Conservation (phyloP, 2,888 invertebrate species). For the Diarsia dahlii region DNA sequence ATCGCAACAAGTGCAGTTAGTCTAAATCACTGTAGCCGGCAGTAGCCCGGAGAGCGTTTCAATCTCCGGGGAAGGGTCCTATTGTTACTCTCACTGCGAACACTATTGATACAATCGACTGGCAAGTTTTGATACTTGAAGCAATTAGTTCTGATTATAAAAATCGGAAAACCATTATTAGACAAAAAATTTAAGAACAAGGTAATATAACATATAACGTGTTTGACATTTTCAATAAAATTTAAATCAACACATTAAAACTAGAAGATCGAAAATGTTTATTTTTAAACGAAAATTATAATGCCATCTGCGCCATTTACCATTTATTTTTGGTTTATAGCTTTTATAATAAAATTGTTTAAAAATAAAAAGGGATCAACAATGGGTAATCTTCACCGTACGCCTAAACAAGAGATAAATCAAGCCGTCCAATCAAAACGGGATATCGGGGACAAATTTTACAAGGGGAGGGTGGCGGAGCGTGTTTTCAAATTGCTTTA, state of each 20-base stretch:
- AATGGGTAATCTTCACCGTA: constrained; percentile 71
- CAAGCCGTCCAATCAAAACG: constrained; percentile 89
- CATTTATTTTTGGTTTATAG: constrained; percentile 14
- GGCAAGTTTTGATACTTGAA: constrained; percentile 77
- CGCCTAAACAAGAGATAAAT: constrained; percentile 88
- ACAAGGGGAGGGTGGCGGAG: constrained; percentile 84
- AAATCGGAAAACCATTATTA: too few relatives aligned
- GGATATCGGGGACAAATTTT: constrained; percentile 89
- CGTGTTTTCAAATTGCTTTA: constrained; percentile 88
- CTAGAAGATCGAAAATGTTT: not conserved
- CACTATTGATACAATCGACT: constrained; percentile 62
- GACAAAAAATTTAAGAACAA: too few relatives aligned
- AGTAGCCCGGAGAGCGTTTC: constrained; percentile 81
- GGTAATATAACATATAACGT: not conserved
- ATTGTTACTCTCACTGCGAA: constrained; percentile 75
- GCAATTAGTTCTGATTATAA: not conserved
- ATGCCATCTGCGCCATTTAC: not conserved
- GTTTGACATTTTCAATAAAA: constrained; percentile 2
- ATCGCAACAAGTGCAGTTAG: constrained; percentile 87
- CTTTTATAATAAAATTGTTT: constrained; percentile 9
- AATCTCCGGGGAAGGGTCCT: constrained; percentile 82
- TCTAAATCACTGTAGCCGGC: constrained; percentile 85
- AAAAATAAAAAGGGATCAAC: constrained; percentile 79
- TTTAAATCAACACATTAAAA: constrained; percentile 15
- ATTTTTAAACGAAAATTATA: not conserved